Conservation (phyloP, 1,140 invertebrate genomes). For the Dendroctonus ponderosae region DNA sequence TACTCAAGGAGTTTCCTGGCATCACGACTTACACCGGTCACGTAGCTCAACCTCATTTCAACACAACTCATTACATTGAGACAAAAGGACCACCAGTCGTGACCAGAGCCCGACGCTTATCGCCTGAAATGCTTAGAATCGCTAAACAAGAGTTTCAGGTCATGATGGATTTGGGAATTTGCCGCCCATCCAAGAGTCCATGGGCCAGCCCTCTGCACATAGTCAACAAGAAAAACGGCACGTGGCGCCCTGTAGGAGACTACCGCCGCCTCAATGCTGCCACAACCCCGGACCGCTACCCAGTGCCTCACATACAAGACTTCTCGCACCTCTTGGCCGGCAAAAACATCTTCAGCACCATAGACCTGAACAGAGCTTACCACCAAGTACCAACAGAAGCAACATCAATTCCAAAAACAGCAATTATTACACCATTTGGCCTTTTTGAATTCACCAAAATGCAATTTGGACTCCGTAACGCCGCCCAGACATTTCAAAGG, state of each 20-base stretch:
- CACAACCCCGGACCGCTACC: conserved; percentile 51
- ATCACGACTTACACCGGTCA: background rate
- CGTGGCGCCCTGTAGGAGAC: conserved; percentile 51
- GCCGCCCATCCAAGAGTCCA: conserved; percentile 44
- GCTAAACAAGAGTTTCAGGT: conserved; percentile 43
- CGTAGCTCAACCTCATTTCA: background rate
- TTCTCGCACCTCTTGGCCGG: conserved; percentile 29
- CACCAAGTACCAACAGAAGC: conserved; percentile 41
- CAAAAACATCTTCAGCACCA: background rate
- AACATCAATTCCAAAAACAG: conserved; percentile 48
- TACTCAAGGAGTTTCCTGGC: conserved; percentile 2
- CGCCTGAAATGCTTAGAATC: conserved; percentile 40
- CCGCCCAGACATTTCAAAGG: conserved; percentile 12
- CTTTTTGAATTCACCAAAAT: conserved; percentile 47
- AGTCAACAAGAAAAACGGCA: conserved; percentile 48
- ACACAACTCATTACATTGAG: conserved; percentile 31
- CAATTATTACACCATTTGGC: conserved; percentile 47
- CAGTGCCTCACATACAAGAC: conserved; percentile 43
- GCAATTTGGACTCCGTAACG: conserved; percentile 17
- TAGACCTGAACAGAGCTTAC: background rate
- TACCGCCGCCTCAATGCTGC: conserved; percentile 51
- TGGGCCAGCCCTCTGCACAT: conserved; percentile 52
- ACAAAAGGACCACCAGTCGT: conserved; percentile 46
- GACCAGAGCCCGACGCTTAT: conserved; percentile 43
- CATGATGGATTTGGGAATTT: conserved; percentile 37